phyloP scores from a whole-genome alignment of 2,113 vertebrate species.

The Strix aluco region DNA sequence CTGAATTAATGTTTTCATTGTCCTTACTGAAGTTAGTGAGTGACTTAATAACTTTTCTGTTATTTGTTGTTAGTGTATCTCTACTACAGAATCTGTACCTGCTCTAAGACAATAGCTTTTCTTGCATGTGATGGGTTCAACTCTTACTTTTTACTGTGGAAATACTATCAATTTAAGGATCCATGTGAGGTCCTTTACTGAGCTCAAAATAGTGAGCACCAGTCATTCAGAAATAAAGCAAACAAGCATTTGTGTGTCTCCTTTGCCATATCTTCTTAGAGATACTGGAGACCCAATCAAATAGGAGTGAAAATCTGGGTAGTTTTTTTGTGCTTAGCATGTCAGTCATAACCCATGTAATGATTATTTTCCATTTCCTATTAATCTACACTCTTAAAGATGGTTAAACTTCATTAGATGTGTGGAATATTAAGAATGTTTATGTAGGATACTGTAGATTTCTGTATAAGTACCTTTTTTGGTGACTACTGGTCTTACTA shows the following conservation, averaged over 20 bases:
- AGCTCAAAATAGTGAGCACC: background rate
- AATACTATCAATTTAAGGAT: background rate
- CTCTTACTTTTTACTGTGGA: background rate
- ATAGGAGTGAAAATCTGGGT: background rate
- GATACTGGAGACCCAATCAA: background rate
- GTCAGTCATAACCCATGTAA: background rate
- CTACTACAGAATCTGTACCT: background rate
- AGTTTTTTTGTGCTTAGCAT: background rate
- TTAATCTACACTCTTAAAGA: background rate
- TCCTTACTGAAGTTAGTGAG: background rate
- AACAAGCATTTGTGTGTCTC: background rate
- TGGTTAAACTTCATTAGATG: background rate
- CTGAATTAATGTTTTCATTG: background rate
- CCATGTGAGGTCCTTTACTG: background rate
- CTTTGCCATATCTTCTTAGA: background rate
- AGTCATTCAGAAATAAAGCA: background rate
- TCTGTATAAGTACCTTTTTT: background rate
- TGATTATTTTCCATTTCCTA: background rate
- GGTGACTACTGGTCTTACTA: background rate
- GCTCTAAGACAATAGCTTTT: background rate
- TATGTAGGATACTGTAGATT: background rate
- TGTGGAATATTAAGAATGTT: background rate
- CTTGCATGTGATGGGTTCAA: background rate
- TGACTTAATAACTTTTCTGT: background rate
- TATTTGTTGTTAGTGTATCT: background rate